A percentile compares a stretch with the other conserved stretches of the same genome.
phyloP scores from a whole-genome alignment of 2,888 invertebrate genomes.

The Seladonia tumulorum region DNA sequence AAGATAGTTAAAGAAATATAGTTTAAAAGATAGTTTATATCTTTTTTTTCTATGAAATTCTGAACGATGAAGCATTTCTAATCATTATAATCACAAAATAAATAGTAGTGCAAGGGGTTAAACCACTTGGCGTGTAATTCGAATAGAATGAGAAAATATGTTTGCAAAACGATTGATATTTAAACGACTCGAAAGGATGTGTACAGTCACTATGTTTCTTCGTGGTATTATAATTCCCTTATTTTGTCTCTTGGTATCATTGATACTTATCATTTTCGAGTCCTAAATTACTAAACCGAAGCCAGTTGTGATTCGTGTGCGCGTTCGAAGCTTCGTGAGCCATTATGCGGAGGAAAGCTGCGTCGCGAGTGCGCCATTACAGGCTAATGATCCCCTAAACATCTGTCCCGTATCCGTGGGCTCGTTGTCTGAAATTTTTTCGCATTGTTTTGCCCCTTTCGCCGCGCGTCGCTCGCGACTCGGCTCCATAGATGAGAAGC shows the following conservation, averaged over 20 bases:
- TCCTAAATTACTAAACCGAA: not conserved
- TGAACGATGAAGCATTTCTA: too few relatives aligned
- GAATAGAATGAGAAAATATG: too few relatives aligned
- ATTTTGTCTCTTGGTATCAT: not conserved
- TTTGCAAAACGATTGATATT: too few relatives aligned
- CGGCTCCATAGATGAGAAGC: slow-evolving; percentile 13
- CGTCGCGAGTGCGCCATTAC: slow-evolving; percentile 59
- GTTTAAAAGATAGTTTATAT: too few relatives aligned
- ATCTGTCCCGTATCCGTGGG: slow-evolving; percentile 70
- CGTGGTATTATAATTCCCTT: not conserved
- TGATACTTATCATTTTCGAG: not conserved
- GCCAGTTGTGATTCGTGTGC: not conserved
- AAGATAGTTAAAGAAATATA: too few relatives aligned
- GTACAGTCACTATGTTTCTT: too few relatives aligned
- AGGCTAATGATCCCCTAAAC: slow-evolving; percentile 72
- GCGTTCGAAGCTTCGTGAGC: slow-evolving; percentile 38
- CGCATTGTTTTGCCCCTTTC: slow-evolving; percentile 40
- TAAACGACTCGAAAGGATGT: too few relatives aligned
- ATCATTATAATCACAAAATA: too few relatives aligned
- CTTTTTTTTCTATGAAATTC: too few relatives aligned
- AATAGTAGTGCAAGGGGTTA: too few relatives aligned
- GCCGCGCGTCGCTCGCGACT: slow-evolving; percentile 18
- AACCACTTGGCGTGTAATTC: too few relatives aligned
- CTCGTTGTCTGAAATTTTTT: slow-evolving; percentile 56
- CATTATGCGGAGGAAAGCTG: slow-evolving; percentile 53